Evolutionary conservation across 35 echinoderm and acorn worm species (phyloP), one percentile per base, ranked within the genome.

Genomic region (Strongylocentrotus purpuratus): DNA sequence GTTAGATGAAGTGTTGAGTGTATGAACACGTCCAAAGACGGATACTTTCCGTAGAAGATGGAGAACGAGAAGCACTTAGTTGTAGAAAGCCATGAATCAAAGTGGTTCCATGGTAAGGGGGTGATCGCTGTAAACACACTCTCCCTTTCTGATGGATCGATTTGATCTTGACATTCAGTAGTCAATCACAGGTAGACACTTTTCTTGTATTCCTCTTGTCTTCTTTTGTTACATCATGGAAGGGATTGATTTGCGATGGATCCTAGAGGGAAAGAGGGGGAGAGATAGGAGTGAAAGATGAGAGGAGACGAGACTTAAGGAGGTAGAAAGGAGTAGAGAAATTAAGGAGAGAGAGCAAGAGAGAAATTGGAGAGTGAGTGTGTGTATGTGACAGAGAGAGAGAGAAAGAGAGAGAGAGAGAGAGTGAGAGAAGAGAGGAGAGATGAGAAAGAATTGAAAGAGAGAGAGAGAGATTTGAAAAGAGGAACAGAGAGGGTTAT

Each of bases 161-260:
- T 78, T 78, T 78, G 65, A 78, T 78, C 65, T 78, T 78, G 65
- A 78, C 65, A 78, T 78, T 78, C 65, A 78, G 65, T 78, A 78
- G 65, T 78, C 65, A 78, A 78, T 78, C 65, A 78, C 65, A 78
- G 65, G 65, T 78, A 78, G 65, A 78, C 65, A 78, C 65, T 78
- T 28, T 78, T 8, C 65, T 78, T 78, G 18, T 78, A 28, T 28
- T 78, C 50, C 28, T 71, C 61, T 71, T 71, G 61, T 25, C 17
- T 71, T 78, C 65, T 78, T 78, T 78, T 59, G 20, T 78, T 55
- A 55, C 50, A 55, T 2, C 11, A 9, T 10, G 3, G 4, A n/a
- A 78, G 28, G 65, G 65, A 78, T 78, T 78, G 65, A 78, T 78
- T 78, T 22, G 18, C n/a, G 65, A 78, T 78, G 18, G 65, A 78